Evolutionary conservation across 2,888 invertebrate genomes (phyloP).

Genomic region (Tenthredo amoena): DNA sequence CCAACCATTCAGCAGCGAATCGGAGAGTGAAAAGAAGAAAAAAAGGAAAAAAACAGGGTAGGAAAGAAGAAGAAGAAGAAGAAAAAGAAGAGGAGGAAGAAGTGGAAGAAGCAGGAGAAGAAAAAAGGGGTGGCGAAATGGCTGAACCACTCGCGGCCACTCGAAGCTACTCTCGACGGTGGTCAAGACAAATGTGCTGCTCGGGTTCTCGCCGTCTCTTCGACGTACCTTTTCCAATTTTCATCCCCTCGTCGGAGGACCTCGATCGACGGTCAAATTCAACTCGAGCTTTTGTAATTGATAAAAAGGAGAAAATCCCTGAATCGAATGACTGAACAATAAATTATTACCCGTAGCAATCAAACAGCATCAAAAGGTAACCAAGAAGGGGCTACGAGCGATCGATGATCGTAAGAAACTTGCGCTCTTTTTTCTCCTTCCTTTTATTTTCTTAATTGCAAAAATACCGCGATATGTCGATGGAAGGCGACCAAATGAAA

Average conservation of each 20-base stretch:
- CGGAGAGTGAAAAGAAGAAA: background rate
- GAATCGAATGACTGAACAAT: background rate
- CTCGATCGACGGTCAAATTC: conserved; percentile 10
- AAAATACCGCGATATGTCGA: background rate
- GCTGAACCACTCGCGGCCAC: conserved; percentile 51
- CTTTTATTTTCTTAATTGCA: background rate
- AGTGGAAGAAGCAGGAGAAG: background rate
- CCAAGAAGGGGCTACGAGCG: background rate
- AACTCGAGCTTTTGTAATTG: conserved; percentile 42
- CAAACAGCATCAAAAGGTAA: background rate
- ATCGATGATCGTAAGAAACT: background rate
- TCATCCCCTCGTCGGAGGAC: background rate
- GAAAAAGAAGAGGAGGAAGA: background rate
- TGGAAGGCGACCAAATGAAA: background rate
- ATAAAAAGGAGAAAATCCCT: conserved; percentile 28
- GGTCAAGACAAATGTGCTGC: conserved; percentile 52
- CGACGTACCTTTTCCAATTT: background rate
- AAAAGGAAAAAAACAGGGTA: background rate
- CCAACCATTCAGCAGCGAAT: conserved; percentile 23
- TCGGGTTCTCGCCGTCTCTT: conserved; percentile 2
- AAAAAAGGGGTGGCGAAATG: conserved; percentile 44
- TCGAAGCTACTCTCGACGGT: conserved; percentile 29
- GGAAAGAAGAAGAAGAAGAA: background rate
- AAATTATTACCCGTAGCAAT: background rate
- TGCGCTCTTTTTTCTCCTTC: background rate